phyloP scores from a whole-genome alignment of 2,888 invertebrate species.

The Seira musarum region DNA sequence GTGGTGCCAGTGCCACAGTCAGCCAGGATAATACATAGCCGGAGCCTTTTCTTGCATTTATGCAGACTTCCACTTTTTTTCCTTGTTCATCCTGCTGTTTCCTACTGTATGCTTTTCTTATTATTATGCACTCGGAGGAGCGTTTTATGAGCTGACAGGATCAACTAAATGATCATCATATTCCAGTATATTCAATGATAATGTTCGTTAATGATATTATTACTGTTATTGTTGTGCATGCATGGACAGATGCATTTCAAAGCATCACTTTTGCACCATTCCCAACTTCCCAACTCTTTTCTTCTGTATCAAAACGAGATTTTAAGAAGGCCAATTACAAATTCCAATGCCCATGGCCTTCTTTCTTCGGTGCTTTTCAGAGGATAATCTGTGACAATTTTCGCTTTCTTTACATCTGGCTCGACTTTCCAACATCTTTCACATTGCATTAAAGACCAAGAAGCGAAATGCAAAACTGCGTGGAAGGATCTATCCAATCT shows the following conservation, averaged over 20 bases:
- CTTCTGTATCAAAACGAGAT: background rate
- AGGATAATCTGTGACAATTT: background rate
- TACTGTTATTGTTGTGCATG: background rate
- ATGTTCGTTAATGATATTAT: background rate
- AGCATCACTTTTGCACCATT: background rate
- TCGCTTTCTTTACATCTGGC: background rate
- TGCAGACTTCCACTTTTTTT: background rate
- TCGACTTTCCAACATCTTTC: background rate
- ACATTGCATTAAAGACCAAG: background rate
- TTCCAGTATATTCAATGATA: background rate
- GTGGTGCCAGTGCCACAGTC: slow-evolving; percentile 4
- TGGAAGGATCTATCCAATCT: background rate
- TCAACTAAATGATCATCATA: slow-evolving; percentile 4
- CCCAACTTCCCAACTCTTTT: background rate
- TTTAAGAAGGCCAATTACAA: background rate
- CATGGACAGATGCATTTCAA: background rate
- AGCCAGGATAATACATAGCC: too few relatives aligned
- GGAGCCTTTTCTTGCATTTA: too few relatives aligned
- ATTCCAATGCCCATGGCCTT: slow-evolving; percentile 3
- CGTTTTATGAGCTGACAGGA: background rate
- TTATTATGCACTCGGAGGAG: background rate
- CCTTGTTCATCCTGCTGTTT: background rate
- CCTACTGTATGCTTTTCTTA: background rate
- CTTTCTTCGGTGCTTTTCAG: background rate
- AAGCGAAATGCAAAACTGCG: background rate